phyloP scores from a whole-genome alignment of 2,888 invertebrate species.

The Palloptera scutellata region DNA sequence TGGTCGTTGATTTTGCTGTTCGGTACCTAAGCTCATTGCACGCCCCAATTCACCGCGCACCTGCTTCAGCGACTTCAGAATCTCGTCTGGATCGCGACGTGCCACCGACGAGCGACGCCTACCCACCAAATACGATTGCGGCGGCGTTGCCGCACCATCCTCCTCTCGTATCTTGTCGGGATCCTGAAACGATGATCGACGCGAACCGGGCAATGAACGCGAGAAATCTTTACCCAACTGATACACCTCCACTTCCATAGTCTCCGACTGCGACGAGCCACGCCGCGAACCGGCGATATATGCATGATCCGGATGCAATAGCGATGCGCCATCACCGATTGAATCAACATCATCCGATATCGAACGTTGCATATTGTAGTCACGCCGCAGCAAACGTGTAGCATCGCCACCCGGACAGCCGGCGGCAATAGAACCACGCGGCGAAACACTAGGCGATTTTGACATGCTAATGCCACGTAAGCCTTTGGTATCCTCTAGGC shows the following conservation, averaged over 20 bases:
- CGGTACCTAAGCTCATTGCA: conserved; percentile 80
- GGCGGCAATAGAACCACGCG: conserved; percentile 75
- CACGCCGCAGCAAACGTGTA: conserved; percentile 73
- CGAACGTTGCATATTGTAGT: conserved; percentile 79
- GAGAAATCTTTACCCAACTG: conserved; percentile 87
- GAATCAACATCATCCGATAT: conserved; percentile 80
- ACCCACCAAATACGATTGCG: conserved; percentile 71
- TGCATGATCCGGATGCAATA: conserved; percentile 87
- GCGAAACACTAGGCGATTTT: conserved; percentile 80
- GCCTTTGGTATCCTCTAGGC: conserved; percentile 80
- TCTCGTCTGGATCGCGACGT: conserved; percentile 84
- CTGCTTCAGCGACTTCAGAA: conserved; percentile 80
- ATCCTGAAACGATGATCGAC: conserved; percentile 83
- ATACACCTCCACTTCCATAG: conserved; percentile 84
- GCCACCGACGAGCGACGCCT: conserved; percentile 83
- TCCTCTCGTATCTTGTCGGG: conserved; percentile 70
- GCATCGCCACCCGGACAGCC: conserved; percentile 67
- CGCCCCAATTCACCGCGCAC: conserved; percentile 84
- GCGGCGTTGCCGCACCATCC: conserved; percentile 63
- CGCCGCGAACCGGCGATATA: conserved; percentile 80
- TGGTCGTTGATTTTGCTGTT: conserved; percentile 65
- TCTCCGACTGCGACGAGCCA: conserved; percentile 90
- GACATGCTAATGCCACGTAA: conserved; percentile 68
- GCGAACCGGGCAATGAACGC: conserved; percentile 83
- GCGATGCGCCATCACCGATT: conserved; percentile 77